Percentiles rank a stretch among this genome's conserved stretches.
Evolutionary conservation across 2,888 invertebrate genomes (phyloP).

Genomic region (Oithona nana): DNA sequence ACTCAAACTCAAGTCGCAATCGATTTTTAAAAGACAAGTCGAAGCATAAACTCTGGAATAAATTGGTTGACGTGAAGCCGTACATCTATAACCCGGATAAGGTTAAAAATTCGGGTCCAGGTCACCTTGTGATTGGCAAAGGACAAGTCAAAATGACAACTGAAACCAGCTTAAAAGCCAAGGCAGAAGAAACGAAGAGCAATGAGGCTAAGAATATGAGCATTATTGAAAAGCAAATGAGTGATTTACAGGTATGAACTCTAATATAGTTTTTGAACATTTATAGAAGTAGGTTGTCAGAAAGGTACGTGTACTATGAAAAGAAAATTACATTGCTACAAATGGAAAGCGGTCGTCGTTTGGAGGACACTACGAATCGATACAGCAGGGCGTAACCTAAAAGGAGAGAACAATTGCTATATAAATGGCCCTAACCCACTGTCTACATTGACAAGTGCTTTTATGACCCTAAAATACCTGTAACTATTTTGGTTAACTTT

Average conservation of each 20-base stretch:
- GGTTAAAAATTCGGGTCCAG: neutral
- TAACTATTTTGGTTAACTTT: too few species aligned
- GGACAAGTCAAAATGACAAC: neutral
- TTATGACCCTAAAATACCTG: too few species aligned
- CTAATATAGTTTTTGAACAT: too few species aligned
- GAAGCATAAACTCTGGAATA: neutral
- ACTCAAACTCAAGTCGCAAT: neutral
- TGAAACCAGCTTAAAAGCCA: neutral
- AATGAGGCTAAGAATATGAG: neutral
- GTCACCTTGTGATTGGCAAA: neutral
- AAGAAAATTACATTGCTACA: too few species aligned
- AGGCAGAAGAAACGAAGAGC: neutral
- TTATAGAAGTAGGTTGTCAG: too few species aligned
- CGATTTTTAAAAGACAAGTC: neutral
- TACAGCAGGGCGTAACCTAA: too few species aligned
- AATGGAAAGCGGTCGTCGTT: too few species aligned
- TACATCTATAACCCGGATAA: neutral
- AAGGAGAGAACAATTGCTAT: too few species aligned
- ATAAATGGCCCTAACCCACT: too few species aligned
- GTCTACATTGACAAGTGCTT: too few species aligned
- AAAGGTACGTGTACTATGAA: too few species aligned
- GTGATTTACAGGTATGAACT: neutral
- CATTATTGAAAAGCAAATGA: neutral
- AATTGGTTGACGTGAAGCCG: neutral
- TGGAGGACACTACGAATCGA: too few species aligned